These are phyloP conservation scores for Amphimallon solstitiale DNA, from an alignment of 2,888 invertebrate genomes.

Conservation along the genomic window DNA sequence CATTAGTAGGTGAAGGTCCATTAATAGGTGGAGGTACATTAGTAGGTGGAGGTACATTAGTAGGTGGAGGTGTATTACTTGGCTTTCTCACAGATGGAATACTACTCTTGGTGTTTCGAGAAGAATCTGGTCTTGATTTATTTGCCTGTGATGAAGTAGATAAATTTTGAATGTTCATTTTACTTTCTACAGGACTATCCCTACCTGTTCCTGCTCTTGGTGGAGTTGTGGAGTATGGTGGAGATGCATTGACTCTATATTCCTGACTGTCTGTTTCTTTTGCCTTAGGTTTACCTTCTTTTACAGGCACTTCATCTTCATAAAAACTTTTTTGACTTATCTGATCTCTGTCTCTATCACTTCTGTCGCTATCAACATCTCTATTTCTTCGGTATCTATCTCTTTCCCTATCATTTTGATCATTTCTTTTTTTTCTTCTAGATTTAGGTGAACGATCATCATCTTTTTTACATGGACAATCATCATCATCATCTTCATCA, in stretches of 20 bases:
- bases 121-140: not conserved
- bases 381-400: not conserved
- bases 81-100: not conserved
- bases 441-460: not conserved
- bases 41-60: not conserved
- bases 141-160: conserved; percentile 33
- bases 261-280: not conserved
- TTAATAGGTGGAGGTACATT: not conserved
- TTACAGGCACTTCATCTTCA: conserved; percentile 38
- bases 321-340: conserved; percentile 14
- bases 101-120: not conserved
- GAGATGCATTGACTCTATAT: not conserved
- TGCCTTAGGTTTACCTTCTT: conserved; percentile 23
- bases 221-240: conserved; percentile 12
- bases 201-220: conserved; percentile 35
- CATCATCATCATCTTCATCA: conserved; percentile 19
- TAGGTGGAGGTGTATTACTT: not conserved
- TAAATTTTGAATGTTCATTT: conserved; percentile 11
- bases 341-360: not conserved
- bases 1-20: no score
- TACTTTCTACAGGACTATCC: conserved; percentile 18
- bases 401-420: conserved; percentile 2
- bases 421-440: conserved; percentile 9
- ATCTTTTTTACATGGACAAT: conserved; percentile 16
- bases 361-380: not conserved